Percentiles rank a stretch among this genome's conserved stretches.
Evolutionary conservation across 2,113 vertebrate species (phyloP).

Genomic region (Indri indri): DNA sequence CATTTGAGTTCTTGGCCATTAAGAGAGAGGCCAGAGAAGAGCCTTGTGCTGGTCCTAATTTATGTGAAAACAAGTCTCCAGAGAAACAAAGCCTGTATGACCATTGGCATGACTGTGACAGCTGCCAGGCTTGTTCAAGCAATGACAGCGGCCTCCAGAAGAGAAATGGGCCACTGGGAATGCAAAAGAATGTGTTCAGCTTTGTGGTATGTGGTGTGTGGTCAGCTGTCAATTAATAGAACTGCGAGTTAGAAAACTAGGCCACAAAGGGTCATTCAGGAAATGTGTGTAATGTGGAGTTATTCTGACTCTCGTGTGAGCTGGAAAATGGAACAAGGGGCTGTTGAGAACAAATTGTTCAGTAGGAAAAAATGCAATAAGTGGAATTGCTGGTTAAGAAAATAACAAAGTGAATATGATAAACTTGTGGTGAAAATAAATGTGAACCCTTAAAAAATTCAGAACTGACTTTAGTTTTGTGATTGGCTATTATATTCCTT

Average conservation of each 20-base stretch:
- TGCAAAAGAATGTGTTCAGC: not conserved
- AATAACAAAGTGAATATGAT: not conserved
- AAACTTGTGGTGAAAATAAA: conserved; percentile 24
- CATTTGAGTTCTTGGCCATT: not conserved
- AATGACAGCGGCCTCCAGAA: not conserved
- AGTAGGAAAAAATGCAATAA: not conserved
- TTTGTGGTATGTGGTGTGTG: not conserved
- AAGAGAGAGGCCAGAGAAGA: not conserved
- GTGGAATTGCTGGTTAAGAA: not conserved
- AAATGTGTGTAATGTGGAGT: not conserved
- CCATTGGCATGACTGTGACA: not conserved
- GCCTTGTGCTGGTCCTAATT: not conserved
- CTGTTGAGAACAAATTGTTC: conserved; percentile 46
- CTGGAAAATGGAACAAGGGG: conserved; percentile 51
- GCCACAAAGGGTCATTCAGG: conserved; percentile 50
- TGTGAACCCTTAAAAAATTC: not conserved
- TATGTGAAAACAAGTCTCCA: not conserved
- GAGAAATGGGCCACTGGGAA: not conserved
- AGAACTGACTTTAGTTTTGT: not conserved
- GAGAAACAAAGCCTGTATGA: not conserved
- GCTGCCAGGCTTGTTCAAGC: not conserved
- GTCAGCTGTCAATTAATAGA: not conserved
- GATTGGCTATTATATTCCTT: not conserved
- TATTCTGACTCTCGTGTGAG: not conserved
- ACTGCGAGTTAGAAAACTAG: not conserved